Evolutionary conservation across 2,888 invertebrate species (phyloP).

Genomic region (Luperina nickerlii): DNA sequence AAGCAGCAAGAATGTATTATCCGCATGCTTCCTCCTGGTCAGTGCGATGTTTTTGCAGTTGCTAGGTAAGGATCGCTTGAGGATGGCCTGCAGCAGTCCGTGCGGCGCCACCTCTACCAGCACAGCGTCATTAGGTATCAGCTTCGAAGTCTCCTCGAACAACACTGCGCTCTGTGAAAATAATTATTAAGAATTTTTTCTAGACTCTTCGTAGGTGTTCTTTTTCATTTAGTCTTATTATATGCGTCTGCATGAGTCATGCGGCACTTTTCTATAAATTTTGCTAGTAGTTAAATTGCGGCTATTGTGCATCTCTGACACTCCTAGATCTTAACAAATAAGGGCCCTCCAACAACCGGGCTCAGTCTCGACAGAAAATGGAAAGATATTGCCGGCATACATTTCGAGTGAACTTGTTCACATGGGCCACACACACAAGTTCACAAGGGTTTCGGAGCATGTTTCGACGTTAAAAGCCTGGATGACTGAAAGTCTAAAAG

Average conservation of each 20-base stretch:
- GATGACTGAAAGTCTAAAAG: neutral
- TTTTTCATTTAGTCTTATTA: neutral
- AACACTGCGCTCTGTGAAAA: conserved; percentile 82
- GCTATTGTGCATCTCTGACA: neutral
- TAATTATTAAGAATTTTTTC: neutral
- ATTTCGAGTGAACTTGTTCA: neutral
- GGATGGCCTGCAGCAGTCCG: conserved; percentile 92
- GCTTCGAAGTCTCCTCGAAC: conserved; percentile 94
- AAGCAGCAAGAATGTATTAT: conserved; percentile 89
- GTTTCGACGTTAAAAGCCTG: neutral
- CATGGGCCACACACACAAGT: neutral
- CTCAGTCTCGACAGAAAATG: neutral
- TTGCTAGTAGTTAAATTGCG: neutral
- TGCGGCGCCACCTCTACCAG: conserved; percentile 97
- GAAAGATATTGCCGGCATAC: neutral
- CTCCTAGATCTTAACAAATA: neutral
- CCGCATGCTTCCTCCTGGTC: conserved; percentile 92
- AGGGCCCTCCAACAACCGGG: too few relatives aligned
- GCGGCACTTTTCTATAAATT: neutral
- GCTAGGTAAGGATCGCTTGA: conserved; percentile 92
- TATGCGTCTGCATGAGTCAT: neutral
- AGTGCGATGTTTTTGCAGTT: conserved; percentile 92
- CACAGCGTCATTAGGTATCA: conserved; percentile 94
- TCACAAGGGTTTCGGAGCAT: neutral
- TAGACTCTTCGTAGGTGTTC: neutral